Base-by-base conservation (phyloP, 2,888 invertebrate genomes). In the Melanostoma scalare region DNA sequence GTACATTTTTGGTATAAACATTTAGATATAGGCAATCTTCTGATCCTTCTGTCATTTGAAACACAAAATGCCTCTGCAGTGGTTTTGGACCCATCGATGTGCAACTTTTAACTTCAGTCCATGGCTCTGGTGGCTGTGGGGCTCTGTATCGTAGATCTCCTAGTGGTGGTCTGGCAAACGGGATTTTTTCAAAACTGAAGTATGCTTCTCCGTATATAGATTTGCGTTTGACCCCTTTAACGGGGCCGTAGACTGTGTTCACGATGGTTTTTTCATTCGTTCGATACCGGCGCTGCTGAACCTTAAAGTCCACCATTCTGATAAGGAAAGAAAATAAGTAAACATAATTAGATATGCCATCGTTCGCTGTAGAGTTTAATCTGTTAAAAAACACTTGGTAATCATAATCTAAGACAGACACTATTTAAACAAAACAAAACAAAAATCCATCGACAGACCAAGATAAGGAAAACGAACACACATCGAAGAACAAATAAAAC, bases 1-100 rank as follows among this genome's bases (percentile, higher is more conserved):
- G 4, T 63, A 91, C 91, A 87, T 90, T 89, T 86, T 90, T 91
- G 1, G 91, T 90, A 48, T 90, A 91, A 10, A 93, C 91, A 88
- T 93, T 93, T 6, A 93, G 88, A 87, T 92, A 92, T 2, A 93
- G 87, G 85, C 93, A 93, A 86, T 93, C 92, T 87, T 93, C 93
- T n/a, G 90, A 89, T 8, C 93, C 93, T 40, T 92, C 89, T 10
- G 91, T 89, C 88, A 91, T 90, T 76, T 91, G 88, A 75, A 89
- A 88, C 3, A 91, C 89, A 56, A 89, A 89, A 86, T 91, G 90
- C 60, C 88, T 89, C 67, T 92, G 91, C 58, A 91, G 85, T 30
- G 90, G 90, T 78, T 89, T 87, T 4, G 90, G 89, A 6, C 90
- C 90, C 86, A 91, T 89, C 3, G 89, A 88, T 0, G 91, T 90